Percentiles rank a stretch among this genome's conserved stretches.
phyloP scores from a whole-genome alignment of 2,113 vertebrate genomes.

The Crotophaga sulcirostris region DNA sequence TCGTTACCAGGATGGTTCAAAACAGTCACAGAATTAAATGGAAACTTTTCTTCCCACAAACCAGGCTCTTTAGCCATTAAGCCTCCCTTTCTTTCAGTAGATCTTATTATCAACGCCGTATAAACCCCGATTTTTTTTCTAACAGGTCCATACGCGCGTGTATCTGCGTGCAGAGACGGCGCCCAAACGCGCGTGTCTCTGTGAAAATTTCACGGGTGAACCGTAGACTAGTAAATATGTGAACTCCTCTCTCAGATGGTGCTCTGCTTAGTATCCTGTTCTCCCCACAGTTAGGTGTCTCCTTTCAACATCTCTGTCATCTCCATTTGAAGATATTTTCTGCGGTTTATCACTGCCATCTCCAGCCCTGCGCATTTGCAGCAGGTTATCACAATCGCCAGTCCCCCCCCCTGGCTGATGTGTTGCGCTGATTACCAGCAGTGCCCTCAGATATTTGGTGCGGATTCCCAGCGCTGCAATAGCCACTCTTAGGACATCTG shows the following conservation, averaged over 20 bases:
- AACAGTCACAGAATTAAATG: slow-evolving; percentile 8
- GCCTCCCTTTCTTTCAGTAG: neutral
- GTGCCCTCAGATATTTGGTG: slow-evolving; percentile 87
- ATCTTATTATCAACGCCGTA: neutral
- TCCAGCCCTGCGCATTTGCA: slow-evolving; percentile 84
- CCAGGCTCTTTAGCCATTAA: neutral
- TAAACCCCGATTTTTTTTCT: neutral
- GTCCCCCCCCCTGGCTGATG: slow-evolving; percentile 81
- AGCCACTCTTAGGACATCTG: slow-evolving; percentile 90
- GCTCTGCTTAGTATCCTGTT: slow-evolving; percentile 54
- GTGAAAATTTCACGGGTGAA: slow-evolving; percentile 28
- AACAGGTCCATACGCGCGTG: neutral
- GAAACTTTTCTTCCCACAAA: slow-evolving; percentile 40
- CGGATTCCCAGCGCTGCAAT: slow-evolving; percentile 84
- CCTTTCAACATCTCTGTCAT: slow-evolving; percentile 73
- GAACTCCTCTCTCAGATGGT: slow-evolving; percentile 21
- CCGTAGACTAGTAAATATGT: neutral
- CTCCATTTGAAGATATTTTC: slow-evolving; percentile 74
- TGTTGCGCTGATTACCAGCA: slow-evolving; percentile 88
- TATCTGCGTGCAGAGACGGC: neutral
- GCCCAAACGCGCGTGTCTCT: neutral
- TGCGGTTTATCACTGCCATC: slow-evolving; percentile 76
- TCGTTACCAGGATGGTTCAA: slow-evolving; percentile 1
- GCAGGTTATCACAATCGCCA: slow-evolving; percentile 90
- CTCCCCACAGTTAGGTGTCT: slow-evolving; percentile 64